Evolutionary conservation across 1,140 invertebrate genomes (phyloP).

Genomic region (Scylla paramamosain): DNA sequence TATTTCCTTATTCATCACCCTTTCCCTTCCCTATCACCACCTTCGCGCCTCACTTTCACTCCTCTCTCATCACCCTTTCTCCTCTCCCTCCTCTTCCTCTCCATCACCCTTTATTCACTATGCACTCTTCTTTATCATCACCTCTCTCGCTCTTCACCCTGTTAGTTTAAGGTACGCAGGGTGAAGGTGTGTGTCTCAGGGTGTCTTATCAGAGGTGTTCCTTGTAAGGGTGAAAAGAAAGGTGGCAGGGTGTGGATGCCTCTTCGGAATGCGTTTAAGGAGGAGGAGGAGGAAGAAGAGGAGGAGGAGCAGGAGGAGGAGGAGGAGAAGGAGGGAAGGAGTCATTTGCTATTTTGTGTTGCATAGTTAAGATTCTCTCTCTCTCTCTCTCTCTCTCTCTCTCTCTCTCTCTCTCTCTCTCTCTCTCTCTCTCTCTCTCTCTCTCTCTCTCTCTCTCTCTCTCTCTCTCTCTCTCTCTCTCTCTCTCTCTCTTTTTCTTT

Average conservation of each 20-base stretch:
- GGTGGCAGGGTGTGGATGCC: too few species aligned
- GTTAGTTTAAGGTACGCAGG: too few species aligned
- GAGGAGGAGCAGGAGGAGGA: too few species aligned
- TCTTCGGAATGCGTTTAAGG: too few species aligned
- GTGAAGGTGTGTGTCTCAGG: too few species aligned
- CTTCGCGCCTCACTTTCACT: not conserved
- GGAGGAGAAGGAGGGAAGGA: not conserved
- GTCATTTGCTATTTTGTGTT: not conserved
- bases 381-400: constrained; percentile 11
- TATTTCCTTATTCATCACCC: not conserved
- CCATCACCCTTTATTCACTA: not conserved
- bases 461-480: constrained; percentile 44
- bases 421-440: not conserved
- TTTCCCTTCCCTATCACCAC: not conserved
- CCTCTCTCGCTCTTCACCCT: not conserved
- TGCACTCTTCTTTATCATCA: not conserved
- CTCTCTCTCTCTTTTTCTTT: constrained; percentile 40
- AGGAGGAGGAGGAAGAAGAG: too few species aligned
- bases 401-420: constrained; percentile 28
- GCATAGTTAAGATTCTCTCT: constrained; percentile 14
- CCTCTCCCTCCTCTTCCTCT: not conserved
- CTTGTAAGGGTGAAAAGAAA: too few species aligned
- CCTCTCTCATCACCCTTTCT: too few species aligned
- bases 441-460: constrained; percentile 14
- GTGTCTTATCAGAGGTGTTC: too few species aligned